phyloP scores from a whole-genome alignment of 1,140 invertebrate genomes.

The Bathynomus jamesi region DNA sequence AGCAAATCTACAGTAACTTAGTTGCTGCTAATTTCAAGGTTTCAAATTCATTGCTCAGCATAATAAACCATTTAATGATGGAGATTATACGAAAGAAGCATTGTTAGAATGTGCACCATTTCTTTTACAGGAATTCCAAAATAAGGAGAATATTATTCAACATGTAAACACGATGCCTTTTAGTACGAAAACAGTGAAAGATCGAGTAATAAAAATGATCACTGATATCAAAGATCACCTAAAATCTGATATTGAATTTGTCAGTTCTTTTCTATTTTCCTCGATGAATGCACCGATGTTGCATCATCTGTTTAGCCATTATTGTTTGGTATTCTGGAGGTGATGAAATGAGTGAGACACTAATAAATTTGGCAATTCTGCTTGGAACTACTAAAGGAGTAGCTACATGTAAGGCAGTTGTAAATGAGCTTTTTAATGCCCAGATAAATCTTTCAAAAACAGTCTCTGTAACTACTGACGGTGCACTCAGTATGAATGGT shows the following conservation, averaged over 20 bases:
- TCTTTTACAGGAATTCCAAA: not conserved
- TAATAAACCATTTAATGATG: conserved; percentile 2
- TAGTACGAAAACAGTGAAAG: not conserved
- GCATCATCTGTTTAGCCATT: not conserved
- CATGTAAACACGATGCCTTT: not conserved
- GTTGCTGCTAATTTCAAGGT: conserved; percentile 10
- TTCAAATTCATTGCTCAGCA: conserved; percentile 9
- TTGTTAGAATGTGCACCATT: conserved; percentile 4
- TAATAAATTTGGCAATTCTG: not conserved
- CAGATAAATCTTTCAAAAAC: too few species aligned
- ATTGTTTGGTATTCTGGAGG: not conserved
- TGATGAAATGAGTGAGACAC: not conserved
- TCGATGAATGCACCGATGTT: not conserved
- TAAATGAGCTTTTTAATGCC: not conserved
- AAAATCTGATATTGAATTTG: not conserved
- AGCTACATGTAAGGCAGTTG: not conserved
- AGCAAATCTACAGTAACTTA: too few species aligned
- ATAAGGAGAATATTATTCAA: not conserved
- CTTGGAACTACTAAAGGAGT: not conserved
- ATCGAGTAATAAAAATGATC: not conserved
- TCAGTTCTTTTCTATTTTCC: conserved; percentile 4
- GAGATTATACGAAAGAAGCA: conserved; percentile 4
- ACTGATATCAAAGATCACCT: not conserved
- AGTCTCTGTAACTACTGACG: not conserved
- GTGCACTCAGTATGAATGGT: not conserved